Evolutionary conservation across 2,888 invertebrate species (phyloP).

Genomic region (Dynastes maya): DNA sequence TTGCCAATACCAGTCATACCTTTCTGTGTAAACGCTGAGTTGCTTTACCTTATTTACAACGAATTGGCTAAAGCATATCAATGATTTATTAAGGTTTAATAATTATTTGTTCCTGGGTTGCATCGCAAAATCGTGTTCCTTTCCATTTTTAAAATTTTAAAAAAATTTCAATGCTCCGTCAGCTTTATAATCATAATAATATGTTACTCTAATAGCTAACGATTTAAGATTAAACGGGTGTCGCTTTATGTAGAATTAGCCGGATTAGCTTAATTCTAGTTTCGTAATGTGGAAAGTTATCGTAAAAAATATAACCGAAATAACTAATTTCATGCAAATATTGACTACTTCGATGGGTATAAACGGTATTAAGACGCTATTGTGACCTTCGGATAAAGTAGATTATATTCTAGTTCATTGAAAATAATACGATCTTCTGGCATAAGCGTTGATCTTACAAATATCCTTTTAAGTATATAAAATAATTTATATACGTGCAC

Average conservation of each 20-base stretch:
- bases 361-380: constrained; percentile 16
- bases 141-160: too few species aligned
- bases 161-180: too few species aligned
- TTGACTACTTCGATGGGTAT: constrained; percentile 17
- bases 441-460: constrained; percentile 16
- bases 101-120: too few species aligned
- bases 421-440: constrained; percentile 9
- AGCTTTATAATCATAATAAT: too few species aligned
- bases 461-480: constrained; percentile 28
- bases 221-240: background rate
- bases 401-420: constrained; percentile 29
- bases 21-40: too few species aligned
- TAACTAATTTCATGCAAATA: constrained; percentile 29
- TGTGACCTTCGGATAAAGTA: constrained; percentile 32
- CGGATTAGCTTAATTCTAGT: constrained; percentile 13
- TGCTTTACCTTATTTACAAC: too few species aligned
- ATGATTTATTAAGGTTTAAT: too few species aligned
- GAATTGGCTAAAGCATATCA: too few species aligned
- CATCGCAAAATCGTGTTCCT: too few species aligned
- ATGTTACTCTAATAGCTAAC: too few species aligned
- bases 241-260: background rate
- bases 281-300: constrained; percentile 3
- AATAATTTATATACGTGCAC: constrained; percentile 20
- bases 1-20: too few species aligned
- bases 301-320: constrained; percentile 1